Base-by-base conservation (phyloP, 2,888 invertebrate genomes). In the Willowsia nigromaculata region DNA sequence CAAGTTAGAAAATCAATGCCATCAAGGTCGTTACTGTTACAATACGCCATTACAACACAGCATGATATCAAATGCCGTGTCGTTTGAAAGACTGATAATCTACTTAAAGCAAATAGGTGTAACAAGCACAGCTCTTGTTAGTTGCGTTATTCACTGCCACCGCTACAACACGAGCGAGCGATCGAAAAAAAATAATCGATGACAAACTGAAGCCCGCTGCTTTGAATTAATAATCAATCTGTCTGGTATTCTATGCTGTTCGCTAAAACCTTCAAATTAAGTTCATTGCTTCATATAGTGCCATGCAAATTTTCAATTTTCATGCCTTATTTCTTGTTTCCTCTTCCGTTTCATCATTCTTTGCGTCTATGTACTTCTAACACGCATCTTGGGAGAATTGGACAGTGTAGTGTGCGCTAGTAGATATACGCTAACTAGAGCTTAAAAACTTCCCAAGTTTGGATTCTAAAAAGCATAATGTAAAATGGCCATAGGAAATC, bases 1-100 rank as follows among this genome's bases (percentile, higher is more conserved):
- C 33, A 62, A 22, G 59, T 18, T 11, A 25, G 68, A 86, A 86
- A 86, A 86, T 86, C 86, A 86, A 86, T 86, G 86, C 68, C 86
- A 27, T 56, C 86, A 86, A 86, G 86, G 86, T 65, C 86, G 80
- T 78, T 53, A 53, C n/a, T 68, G 59, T 13, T 80, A 68, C 40
- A 40, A 74, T 85, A 18, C 71, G 13, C 30, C 22, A 83, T 65
- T 81, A 65, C 40, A 18, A 30, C 65, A 37, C 83, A 30, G 83
- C 74, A 56, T 22, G 59, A 84, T 74, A 84, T 47, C 13, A n/a
- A 47, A n/a, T 15, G 30, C 22, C n/a, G 18, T 22, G 71, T 18
- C 37, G 18, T 71, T 71, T 40, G 47, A 40, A 22, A 65, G 33
- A 13, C 30, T 15, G 30, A 18, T 22, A 71, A n/a, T 71, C 40